Conservation (phyloP, 2,888 invertebrate species). For the Theretra japonica region DNA sequence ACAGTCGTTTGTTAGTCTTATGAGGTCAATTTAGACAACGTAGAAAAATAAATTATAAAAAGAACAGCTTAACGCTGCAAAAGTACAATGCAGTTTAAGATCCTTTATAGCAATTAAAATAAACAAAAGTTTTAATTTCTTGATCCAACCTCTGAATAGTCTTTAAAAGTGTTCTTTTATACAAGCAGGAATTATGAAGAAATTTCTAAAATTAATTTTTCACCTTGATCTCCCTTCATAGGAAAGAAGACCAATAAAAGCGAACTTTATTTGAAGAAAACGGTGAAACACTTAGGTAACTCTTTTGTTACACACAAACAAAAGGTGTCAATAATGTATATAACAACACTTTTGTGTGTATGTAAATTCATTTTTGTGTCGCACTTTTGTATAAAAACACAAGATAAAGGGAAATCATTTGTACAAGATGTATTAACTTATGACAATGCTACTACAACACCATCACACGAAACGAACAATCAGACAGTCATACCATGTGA, state of each 20-base stretch:
- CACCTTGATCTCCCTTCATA: too few relatives aligned
- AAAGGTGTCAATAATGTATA: neutral
- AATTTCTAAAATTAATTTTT: neutral
- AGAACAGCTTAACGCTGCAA: neutral
- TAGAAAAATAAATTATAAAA: neutral
- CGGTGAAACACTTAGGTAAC: neutral
- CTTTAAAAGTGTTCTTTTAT: neutral
- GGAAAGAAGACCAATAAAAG: constrained; percentile 1
- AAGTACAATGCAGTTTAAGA: neutral
- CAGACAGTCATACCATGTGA: neutral
- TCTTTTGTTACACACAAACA: neutral
- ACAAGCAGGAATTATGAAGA: neutral
- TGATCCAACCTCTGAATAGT: too few relatives aligned
- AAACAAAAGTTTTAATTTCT: neutral
- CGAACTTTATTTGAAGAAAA: neutral
- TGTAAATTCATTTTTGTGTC: too few relatives aligned
- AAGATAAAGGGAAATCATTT: too few relatives aligned
- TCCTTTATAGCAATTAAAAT: neutral
- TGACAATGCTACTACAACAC: neutral
- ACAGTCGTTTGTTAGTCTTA: too few relatives aligned
- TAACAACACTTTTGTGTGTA: neutral
- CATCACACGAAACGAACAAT: neutral
- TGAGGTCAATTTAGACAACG: too few relatives aligned
- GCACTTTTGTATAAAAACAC: too few relatives aligned
- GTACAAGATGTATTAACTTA: too few relatives aligned